Conservation (phyloP, 2,888 invertebrate species). For the Sepioteuthis lessoniana region DNA sequence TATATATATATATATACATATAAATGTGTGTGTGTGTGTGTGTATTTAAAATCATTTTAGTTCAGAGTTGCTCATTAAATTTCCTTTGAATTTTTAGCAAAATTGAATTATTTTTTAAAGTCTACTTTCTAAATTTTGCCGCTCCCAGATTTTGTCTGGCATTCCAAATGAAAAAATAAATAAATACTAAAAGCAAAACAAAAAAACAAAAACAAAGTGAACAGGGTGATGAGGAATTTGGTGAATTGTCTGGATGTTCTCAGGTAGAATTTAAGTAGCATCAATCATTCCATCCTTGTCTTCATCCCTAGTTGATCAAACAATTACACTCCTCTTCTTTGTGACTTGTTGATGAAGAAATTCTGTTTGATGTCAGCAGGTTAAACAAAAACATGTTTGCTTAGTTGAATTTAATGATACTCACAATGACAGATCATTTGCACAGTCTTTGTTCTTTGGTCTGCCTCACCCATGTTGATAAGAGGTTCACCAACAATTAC, state of each 20-base stretch:
- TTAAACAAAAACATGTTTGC: conserved; percentile 33
- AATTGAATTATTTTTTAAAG: no score
- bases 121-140: not conserved
- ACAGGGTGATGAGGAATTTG: not conserved
- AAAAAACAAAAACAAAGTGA: not conserved
- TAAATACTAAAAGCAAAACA: no score
- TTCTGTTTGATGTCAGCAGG: not conserved
- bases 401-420: not conserved
- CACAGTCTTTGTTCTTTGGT: not conserved
- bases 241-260: not conserved
- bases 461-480: not conserved
- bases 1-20: no score
- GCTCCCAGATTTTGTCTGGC: not conserved
- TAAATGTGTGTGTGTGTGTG: no score
- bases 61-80: no score
- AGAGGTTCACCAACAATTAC: not conserved
- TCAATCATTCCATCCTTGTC: not conserved
- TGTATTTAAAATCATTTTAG: no score
- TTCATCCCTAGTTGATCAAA: not conserved
- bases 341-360: not conserved
- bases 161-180: not conserved
- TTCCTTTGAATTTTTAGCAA: no score
- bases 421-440: not conserved
- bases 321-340: not conserved
- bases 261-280: not conserved